These are phyloP conservation scores for Mercenaria mercenaria DNA, from an alignment of 1,140 invertebrate genomes.

Conservation along the genomic window DNA sequence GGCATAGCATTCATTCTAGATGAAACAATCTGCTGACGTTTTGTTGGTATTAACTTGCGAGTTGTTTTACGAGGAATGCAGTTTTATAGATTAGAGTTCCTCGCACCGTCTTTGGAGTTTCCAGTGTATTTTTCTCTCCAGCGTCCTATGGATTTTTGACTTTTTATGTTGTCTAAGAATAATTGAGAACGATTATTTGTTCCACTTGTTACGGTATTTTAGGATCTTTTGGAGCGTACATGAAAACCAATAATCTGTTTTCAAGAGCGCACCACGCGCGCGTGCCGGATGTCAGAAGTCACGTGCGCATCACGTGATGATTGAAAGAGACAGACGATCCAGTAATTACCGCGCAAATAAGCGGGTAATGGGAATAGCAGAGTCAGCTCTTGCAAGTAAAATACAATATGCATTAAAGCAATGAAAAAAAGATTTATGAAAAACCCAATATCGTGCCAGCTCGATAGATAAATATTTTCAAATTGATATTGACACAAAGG, in stretches of 20 bases:
- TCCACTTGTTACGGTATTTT: slow-evolving; percentile 48
- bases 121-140: not conserved
- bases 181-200: slow-evolving; percentile 27
- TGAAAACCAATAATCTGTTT: slow-evolving; percentile 58
- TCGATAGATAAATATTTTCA: not conserved
- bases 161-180: not conserved
- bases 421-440: slow-evolving; percentile 11
- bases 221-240: slow-evolving; percentile 55
- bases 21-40: not conserved
- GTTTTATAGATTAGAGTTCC: no score
- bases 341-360: slow-evolving; percentile 61
- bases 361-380: slow-evolving; percentile 60
- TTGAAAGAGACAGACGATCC: slow-evolving; percentile 55
- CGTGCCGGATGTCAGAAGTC: slow-evolving; percentile 61
- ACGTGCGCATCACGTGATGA: slow-evolving; percentile 60
- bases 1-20: no score
- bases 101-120: not conserved
- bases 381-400: not conserved
- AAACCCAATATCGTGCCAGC: not conserved
- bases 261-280: slow-evolving; percentile 44
- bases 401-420: slow-evolving; percentile 38
- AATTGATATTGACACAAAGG: not conserved
- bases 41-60: not conserved
- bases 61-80: not conserved
- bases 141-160: no score